A percentile compares a stretch with the other conserved stretches of the same genome.
Evolutionary conservation across 1,140 invertebrate genomes (phyloP).

Genomic region (Eriocheir sinensis): DNA sequence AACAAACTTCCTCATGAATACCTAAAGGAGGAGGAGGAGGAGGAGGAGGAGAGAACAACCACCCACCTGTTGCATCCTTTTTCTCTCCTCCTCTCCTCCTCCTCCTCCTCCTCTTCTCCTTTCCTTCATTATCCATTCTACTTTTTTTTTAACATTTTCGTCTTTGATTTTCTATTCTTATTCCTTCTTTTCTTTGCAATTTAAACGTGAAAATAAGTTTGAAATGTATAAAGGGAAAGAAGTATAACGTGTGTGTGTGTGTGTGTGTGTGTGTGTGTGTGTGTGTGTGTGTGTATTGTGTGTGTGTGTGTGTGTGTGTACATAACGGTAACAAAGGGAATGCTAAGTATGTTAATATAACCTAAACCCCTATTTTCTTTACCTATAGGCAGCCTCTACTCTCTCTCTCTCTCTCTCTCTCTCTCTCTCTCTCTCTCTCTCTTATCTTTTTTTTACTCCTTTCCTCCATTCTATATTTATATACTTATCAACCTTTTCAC

Average conservation of each 20-base stretch:
- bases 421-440: conserved; percentile 22
- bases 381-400: neutral
- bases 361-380: neutral
- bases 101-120: neutral
- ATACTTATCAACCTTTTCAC: too few species aligned
- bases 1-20: neutral
- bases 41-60: neutral
- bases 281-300: conserved; percentile 14
- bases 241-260: neutral
- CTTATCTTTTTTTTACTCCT: too few species aligned
- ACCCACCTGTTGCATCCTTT: neutral
- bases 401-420: neutral
- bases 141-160: neutral
- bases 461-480: too few species aligned
- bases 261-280: conserved; percentile 14
- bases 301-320: conserved; percentile 1
- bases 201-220: neutral
- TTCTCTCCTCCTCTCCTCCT: too few species aligned
- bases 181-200: neutral
- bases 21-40: neutral
- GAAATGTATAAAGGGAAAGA: neutral
- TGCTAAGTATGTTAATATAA: conserved; percentile 3
- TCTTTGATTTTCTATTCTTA: too few species aligned
- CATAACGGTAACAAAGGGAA: neutral
- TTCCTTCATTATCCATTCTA: neutral